Conservation (phyloP, 2,888 invertebrate species). For the Ptychoptera contaminata region DNA sequence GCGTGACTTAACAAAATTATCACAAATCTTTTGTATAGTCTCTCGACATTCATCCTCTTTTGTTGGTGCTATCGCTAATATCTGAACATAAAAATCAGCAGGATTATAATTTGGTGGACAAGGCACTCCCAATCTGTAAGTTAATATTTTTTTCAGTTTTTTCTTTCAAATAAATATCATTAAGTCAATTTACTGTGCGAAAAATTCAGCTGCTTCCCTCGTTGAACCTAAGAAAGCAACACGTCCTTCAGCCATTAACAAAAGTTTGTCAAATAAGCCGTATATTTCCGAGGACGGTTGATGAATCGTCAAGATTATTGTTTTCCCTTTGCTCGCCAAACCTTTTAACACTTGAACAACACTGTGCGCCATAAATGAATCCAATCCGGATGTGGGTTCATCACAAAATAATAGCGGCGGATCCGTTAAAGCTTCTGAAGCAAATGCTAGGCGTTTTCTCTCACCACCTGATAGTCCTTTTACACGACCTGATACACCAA, state of each 20-base stretch:
- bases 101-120: constrained; percentile 88
- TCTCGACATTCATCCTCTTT: constrained; percentile 64
- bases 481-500: constrained; percentile 72
- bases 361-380: constrained; percentile 93
- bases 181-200: constrained; percentile 44
- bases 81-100: constrained; percentile 84
- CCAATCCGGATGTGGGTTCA: constrained; percentile 92
- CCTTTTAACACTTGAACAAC: constrained; percentile 70
- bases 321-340: constrained; percentile 67
- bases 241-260: constrained; percentile 82
- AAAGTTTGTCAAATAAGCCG: constrained; percentile 74
- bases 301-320: constrained; percentile 84
- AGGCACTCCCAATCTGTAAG: constrained; percentile 62
- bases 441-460: constrained; percentile 86
- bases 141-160: no score
- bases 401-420: constrained; percentile 93
- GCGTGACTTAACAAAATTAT: constrained; percentile 37
- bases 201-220: constrained; percentile 62
- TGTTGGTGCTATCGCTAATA: constrained; percentile 72
- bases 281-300: constrained; percentile 89
- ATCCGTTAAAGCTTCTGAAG: constrained; percentile 91
- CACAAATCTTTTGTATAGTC: constrained; percentile 64
- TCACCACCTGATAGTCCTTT: constrained; percentile 96
- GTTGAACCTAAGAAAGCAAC: constrained; percentile 77
- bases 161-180: constrained; percentile 13